phyloP scores from a whole-genome alignment of 2,797 vertebrate species.

The Hirundo rustica region DNA sequence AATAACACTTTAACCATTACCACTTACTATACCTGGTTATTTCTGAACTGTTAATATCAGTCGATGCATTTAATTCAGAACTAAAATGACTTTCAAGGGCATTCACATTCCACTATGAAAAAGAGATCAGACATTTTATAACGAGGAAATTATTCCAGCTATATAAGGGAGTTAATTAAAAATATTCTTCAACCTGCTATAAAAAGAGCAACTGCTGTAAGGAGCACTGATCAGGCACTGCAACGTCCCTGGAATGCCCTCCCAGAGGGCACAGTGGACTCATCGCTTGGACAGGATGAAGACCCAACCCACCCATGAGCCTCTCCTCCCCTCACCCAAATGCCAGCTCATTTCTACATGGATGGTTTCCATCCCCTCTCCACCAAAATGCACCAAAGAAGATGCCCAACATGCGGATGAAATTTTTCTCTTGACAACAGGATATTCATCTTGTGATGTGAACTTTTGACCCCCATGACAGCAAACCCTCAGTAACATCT shows the following conservation, averaged over 20 bases:
- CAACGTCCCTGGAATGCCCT: background rate
- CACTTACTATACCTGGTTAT: background rate
- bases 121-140: slow-evolving; percentile 20
- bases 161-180: slow-evolving; percentile 58
- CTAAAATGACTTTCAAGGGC: slow-evolving; percentile 28
- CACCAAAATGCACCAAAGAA: background rate
- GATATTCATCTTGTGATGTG: background rate
- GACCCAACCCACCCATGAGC: background rate
- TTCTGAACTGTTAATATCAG: background rate
- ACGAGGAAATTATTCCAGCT: background rate
- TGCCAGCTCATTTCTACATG: background rate
- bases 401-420: background rate
- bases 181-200: slow-evolving; percentile 46
- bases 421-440: background rate
- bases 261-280: background rate
- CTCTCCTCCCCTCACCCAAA: background rate
- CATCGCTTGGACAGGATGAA: background rate
- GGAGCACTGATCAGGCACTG: rapidly evolving
- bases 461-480: background rate
- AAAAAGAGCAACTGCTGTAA: slow-evolving; percentile 19
- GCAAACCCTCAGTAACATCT: background rate
- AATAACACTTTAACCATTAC: background rate
- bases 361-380: background rate
- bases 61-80: background rate
- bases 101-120: background rate